A percentile compares a stretch with the other conserved stretches of the same genome.
Evolutionary conservation across 1,140 invertebrate species (phyloP).

Genomic region (Bactericera cockerelli): DNA sequence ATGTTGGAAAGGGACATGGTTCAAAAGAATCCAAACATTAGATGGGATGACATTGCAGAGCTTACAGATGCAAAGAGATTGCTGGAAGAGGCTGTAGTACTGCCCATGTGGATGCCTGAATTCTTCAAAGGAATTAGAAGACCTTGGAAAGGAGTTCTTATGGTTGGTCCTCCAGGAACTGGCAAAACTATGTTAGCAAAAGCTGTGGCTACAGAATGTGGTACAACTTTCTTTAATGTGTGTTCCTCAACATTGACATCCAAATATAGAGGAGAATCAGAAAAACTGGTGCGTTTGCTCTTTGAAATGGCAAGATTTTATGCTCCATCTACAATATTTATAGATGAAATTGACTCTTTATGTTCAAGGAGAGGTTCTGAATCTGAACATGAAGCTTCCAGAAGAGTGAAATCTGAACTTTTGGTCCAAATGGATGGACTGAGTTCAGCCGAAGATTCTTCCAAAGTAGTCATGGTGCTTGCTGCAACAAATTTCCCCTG

Average conservation of each 20-base stretch:
- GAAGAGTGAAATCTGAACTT: slow-evolving; percentile 94
- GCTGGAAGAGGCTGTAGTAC: slow-evolving; percentile 91
- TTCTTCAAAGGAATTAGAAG: slow-evolving; percentile 89
- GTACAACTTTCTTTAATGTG: slow-evolving; percentile 98
- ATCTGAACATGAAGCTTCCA: slow-evolving; percentile 94
- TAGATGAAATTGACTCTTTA: slow-evolving; percentile 98
- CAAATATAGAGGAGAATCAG: slow-evolving; percentile 96
- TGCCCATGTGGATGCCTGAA: slow-evolving; percentile 96
- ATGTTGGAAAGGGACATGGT: slow-evolving; percentile 94
- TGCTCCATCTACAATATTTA: slow-evolving; percentile 97
- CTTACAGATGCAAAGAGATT: slow-evolving; percentile 85
- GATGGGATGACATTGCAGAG: slow-evolving; percentile 97
- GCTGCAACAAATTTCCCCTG: slow-evolving; percentile 99
- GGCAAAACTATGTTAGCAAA: slow-evolving; percentile 99
- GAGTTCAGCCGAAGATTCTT: slow-evolving; percentile 44
- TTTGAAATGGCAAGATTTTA: slow-evolving; percentile 99
- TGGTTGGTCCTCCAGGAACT: slow-evolving; percentile 95
- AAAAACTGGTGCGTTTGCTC: slow-evolving; percentile 90
- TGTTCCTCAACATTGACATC: slow-evolving; percentile 93
- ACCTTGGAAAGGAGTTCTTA: slow-evolving; percentile 88
- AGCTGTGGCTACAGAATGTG: slow-evolving; percentile 97
- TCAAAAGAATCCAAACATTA: slow-evolving; percentile 92
- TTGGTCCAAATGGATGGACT: slow-evolving; percentile 99
- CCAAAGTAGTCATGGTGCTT: slow-evolving; percentile 88
- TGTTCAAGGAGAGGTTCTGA: slow-evolving; percentile 91